Evolutionary conservation across 2,113 vertebrate genomes (phyloP).

Genomic region (Campylomormyrus tamandua): DNA sequence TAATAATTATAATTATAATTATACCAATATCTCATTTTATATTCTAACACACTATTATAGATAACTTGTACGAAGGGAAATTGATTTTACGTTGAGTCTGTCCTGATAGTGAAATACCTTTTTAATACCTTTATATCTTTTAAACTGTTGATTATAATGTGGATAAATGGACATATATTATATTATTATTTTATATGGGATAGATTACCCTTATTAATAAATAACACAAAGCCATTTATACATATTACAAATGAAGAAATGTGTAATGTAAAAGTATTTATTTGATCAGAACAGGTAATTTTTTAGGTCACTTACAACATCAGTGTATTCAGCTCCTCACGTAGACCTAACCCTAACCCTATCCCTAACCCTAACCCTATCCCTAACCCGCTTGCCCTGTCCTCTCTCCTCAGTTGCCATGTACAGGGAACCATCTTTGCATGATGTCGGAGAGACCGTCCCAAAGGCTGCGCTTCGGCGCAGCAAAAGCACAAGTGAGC

Average conservation of each 20-base stretch:
- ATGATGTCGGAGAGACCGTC: conserved; percentile 88
- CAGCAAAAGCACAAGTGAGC: conserved; percentile 93
- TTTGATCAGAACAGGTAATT: neutral
- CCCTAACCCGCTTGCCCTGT: neutral
- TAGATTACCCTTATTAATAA: neutral
- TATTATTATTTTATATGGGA: neutral
- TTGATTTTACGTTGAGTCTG: neutral
- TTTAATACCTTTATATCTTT: neutral
- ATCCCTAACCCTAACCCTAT: too few relatives aligned
- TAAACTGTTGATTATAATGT: neutral
- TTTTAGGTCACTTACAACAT: neutral
- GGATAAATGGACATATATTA: neutral
- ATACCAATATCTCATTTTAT: neutral
- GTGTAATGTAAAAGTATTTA: neutral
- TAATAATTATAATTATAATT: too few relatives aligned
- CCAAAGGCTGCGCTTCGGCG: conserved; percentile 82
- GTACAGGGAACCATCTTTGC: conserved; percentile 95
- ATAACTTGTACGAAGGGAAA: neutral
- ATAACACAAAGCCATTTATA: neutral
- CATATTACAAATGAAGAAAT: neutral
- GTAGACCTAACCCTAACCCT: neutral
- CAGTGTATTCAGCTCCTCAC: neutral
- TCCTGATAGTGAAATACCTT: neutral
- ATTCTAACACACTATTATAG: neutral
- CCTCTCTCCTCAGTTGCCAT: conserved; percentile 72